Evolutionary conservation across 2,113 vertebrate genomes (phyloP).

Genomic region (Leucoraja erinaceus): DNA sequence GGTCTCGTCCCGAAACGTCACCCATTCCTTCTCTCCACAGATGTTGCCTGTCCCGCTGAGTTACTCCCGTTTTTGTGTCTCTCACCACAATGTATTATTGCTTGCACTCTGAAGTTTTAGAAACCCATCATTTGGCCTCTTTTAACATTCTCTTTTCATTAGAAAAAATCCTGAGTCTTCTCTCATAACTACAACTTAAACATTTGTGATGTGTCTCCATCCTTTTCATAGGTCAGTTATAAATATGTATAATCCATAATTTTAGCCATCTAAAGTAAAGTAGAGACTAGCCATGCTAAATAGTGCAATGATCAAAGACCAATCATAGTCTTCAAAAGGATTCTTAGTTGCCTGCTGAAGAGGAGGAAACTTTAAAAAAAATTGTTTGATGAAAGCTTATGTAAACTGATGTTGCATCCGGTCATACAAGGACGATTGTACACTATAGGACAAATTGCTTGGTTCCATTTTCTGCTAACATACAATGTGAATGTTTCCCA

Average conservation of each 20-base stretch:
- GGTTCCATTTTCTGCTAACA: background rate
- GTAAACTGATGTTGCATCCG: background rate
- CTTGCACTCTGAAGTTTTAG: background rate
- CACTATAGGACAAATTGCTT: background rate
- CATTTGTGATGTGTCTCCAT: too few species aligned
- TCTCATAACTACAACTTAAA: background rate
- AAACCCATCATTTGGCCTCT: background rate
- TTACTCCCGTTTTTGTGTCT: too few species aligned
- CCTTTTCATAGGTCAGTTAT: conserved; percentile 1
- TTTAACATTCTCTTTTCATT: background rate
- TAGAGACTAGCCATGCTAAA: background rate
- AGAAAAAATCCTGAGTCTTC: background rate
- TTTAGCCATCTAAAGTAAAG: background rate
- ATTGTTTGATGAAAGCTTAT: background rate
- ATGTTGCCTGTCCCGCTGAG: too few species aligned
- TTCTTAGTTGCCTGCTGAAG: background rate
- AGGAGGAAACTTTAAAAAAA: background rate
- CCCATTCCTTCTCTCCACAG: too few species aligned
- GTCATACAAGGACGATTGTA: background rate
- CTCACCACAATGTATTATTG: background rate
- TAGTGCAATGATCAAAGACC: background rate
- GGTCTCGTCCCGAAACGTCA: too few species aligned
- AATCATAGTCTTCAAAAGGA: background rate
- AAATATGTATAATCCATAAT: background rate
- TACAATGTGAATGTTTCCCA: background rate